Conservation (phyloP, 1,140 invertebrate species). For the Gerris buenoi region DNA sequence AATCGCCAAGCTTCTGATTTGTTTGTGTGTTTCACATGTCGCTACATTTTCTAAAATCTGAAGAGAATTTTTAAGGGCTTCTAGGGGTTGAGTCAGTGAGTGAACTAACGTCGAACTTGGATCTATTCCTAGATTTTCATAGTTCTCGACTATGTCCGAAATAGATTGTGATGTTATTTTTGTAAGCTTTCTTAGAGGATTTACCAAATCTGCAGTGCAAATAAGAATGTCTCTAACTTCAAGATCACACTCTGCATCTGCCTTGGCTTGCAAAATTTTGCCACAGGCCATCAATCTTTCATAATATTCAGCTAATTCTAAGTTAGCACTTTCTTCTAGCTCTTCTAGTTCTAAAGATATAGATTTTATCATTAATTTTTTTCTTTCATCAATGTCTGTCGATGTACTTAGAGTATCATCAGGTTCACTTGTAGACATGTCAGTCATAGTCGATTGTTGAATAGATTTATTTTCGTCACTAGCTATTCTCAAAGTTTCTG, state of each 20-base stretch:
- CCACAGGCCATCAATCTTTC: conserved; percentile 10
- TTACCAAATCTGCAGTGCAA: conserved; percentile 16
- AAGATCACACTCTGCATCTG: conserved; percentile 11
- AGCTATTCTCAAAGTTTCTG: neutral
- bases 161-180: conserved; percentile 20
- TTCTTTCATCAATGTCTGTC: neutral
- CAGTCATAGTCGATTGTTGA: neutral
- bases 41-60: conserved; percentile 16
- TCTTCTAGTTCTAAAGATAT: conserved; percentile 12
- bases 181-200: conserved; percentile 19
- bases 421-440: neutral
- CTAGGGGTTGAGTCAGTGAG: conserved; percentile 18
- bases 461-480: neutral
- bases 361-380: conserved; percentile 11
- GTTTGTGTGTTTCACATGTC: conserved; percentile 11
- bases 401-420: neutral
- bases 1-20: conserved; percentile 16
- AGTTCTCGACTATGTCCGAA: conserved; percentile 17
- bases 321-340: conserved; percentile 14
- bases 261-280: conserved; percentile 9
- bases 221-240: conserved; percentile 18
- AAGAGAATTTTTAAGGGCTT: conserved; percentile 17
- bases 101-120: conserved; percentile 15
- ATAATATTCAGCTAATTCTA: conserved; percentile 13
- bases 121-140: conserved; percentile 11